Conservation (phyloP, 2,113 vertebrate genomes). For the Ascaphus truei region DNA sequence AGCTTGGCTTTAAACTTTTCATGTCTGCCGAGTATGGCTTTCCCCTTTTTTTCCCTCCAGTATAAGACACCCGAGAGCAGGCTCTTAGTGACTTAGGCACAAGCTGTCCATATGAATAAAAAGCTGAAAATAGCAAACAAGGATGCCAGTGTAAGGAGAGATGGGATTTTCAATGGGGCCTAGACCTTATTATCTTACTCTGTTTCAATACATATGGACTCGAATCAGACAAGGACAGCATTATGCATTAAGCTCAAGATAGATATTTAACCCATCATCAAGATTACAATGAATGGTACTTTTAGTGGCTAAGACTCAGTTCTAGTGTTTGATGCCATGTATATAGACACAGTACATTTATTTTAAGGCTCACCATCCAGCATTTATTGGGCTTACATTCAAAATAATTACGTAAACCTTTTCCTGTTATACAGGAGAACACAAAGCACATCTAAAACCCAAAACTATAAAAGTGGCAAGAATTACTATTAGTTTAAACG, state of each 20-base stretch:
- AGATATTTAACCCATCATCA: conserved; percentile 22
- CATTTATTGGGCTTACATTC: too few species aligned
- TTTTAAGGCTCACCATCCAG: too few species aligned
- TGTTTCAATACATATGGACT: conserved; percentile 12
- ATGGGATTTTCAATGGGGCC: conserved; percentile 23
- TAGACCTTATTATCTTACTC: conserved; percentile 30
- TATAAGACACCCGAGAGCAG: not conserved
- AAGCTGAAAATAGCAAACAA: conserved; percentile 17
- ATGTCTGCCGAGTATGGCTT: not conserved
- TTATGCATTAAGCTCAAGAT: conserved; percentile 24
- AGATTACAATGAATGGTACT: conserved; percentile 10
- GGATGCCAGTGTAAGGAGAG: conserved; percentile 15
- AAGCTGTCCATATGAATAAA: not conserved
- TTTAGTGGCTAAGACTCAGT: not conserved
- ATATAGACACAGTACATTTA: conserved; percentile 1
- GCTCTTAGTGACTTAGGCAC: conserved; percentile 13
- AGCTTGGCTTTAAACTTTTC: not conserved
- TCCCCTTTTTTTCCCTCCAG: not conserved
- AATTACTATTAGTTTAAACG: too few species aligned
- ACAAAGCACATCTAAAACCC: too few species aligned
- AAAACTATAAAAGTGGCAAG: too few species aligned
- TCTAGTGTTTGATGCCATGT: conserved; percentile 4
- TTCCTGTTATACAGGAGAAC: too few species aligned
- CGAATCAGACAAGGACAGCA: conserved; percentile 21
- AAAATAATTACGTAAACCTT: too few species aligned